Base-by-base conservation (phyloP, 2,888 invertebrate species). In the Euclidia mi region DNA sequence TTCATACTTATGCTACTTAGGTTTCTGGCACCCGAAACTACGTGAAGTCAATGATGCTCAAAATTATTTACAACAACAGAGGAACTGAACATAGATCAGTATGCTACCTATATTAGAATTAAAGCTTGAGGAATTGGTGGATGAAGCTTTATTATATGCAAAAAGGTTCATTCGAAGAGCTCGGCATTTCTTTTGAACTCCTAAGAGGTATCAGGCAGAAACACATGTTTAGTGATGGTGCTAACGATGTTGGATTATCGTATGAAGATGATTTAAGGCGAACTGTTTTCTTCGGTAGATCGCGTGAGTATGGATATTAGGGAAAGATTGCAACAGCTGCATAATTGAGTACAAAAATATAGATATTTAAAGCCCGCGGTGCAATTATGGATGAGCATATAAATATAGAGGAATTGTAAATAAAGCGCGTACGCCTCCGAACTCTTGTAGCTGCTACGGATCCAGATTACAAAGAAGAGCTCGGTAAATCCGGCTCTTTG, bases 271-370 rank as follows among this genome's bases (percentile, higher is more conserved):
- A 56, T 17, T 56, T 51, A 40, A 47, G 47, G 47, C 42, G 45
- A 34, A 57, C 52, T 31, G 48, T 52, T 52, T 48, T 52, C 51
- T 56, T 48, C 44, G 35, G 44, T 61, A 52, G 35, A 60, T 51
- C 47, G 48, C 51, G 15, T 51, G 7, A 51, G 48, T 56, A 41
- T 43, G 46, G 32, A 32, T 12, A 32, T 32, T 32, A 11, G 11
- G 11, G 12, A 32, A 12, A 11, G 6, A 2, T 32, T 32, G n/a
- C 11, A 11, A 0, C 11, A 11, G 32, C 32, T 32, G 11, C 32
- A 32, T n/a, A 32, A 32, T 11, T 32, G 2, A 2, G n/a, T 11
- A 3, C 11, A 32, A 1, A 32, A 32, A 11, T 32, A 11, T 32
- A 11, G 1, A 1, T 14, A 32, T 12, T 6, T 32, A 32, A 32